A percentile compares a stretch with the other conserved stretches of the same genome.
phyloP scores from a whole-genome alignment of 2,888 invertebrate species.

The Pycnomerus fuliginosus region DNA sequence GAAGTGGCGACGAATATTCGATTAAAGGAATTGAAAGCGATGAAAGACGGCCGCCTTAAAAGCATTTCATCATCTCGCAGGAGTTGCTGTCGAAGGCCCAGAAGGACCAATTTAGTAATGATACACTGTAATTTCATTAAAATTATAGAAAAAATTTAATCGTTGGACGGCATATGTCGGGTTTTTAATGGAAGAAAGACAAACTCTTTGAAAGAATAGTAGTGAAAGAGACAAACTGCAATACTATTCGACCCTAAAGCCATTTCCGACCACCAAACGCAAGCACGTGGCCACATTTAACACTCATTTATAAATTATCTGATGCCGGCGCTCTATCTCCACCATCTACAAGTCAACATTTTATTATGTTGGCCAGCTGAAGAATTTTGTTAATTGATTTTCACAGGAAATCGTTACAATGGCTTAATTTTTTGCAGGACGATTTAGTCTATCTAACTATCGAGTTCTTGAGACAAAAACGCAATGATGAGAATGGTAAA shows the following conservation, averaged over 20 bases:
- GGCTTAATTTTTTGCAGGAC: too few species aligned
- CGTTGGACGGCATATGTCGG: constrained; percentile 21
- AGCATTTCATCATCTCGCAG: too few species aligned
- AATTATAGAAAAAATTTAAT: too few species aligned
- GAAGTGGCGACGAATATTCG: constrained; percentile 48
- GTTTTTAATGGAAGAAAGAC: constrained; percentile 6
- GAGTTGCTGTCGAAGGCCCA: too few species aligned
- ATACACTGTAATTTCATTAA: too few species aligned
- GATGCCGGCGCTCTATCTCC: constrained; percentile 32
- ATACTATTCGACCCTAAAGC: constrained; percentile 12
- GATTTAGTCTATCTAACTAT: too few species aligned
- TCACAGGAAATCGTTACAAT: too few species aligned
- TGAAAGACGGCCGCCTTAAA: constrained; percentile 44
- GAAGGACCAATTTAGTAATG: too few species aligned
- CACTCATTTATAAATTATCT: constrained; percentile 43
- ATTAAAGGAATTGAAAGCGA: constrained; percentile 47
- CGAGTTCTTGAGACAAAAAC: too few species aligned
- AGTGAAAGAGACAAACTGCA: constrained; percentile 11
- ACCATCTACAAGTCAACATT: constrained; percentile 41
- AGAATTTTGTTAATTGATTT: constrained; percentile 38
- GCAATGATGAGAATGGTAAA: too few species aligned
- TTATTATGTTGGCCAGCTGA: constrained; percentile 38
- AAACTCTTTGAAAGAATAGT: constrained; percentile 6
- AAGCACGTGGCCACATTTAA: constrained; percentile 42
- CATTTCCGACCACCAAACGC: constrained; percentile 27